A percentile compares a stretch with the other conserved stretches of the same genome.
These are phyloP conservation scores for Cantharis lateralis DNA, from an alignment of 2,888 invertebrate genomes.

Conservation along the genomic window DNA sequence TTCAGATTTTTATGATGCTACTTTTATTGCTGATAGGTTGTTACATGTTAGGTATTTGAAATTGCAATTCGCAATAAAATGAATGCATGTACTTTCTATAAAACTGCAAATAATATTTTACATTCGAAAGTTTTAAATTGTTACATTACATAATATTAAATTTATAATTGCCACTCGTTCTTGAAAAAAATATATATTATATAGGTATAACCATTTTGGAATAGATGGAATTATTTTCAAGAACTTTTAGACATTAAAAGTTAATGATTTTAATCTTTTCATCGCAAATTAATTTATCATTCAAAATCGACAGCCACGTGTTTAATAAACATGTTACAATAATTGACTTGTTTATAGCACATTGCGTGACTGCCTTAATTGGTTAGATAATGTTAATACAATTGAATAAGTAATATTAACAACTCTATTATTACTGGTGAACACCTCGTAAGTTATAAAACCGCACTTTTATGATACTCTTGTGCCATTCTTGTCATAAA, in stretches of 20 bases:
- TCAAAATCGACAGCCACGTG: neutral
- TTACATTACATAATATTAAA: too few relatives aligned
- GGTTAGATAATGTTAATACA: neutral
- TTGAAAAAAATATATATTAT: neutral
- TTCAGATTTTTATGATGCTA: neutral
- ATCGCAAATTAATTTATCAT: neutral
- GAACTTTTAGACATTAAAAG: neutral
- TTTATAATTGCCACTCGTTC: neutral
- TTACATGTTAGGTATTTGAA: neutral
- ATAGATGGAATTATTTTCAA: too few relatives aligned
- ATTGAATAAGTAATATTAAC: neutral
- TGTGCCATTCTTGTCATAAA: neutral
- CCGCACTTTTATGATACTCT: neutral
- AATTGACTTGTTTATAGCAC: neutral
- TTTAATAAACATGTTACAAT: neutral
- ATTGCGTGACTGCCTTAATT: constrained; percentile 1
- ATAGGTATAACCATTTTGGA: too few relatives aligned
- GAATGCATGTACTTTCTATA: neutral
- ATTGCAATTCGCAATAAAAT: neutral
- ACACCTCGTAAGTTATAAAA: neutral
- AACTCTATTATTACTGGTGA: neutral
- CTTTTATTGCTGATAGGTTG: neutral
- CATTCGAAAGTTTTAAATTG: neutral
- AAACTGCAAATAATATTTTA: neutral
- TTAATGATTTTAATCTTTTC: neutral